Base-by-base conservation (phyloP, 2,888 invertebrate species). In the Caenorhabditis sp. region DNA sequence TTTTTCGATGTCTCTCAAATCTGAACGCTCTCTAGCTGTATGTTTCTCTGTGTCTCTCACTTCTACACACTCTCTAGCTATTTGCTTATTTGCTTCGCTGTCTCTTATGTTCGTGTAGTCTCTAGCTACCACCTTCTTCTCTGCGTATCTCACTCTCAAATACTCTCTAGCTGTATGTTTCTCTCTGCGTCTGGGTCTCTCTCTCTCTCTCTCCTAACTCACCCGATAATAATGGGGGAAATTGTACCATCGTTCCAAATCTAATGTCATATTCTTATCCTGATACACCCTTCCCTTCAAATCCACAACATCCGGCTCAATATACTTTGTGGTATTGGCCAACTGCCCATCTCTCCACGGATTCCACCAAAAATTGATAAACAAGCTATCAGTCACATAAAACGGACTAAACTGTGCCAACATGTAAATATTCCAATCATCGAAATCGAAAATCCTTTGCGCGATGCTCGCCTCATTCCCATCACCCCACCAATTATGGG, bases 361-460 rank as follows among this genome's bases (percentile, higher is more conserved):
- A 27, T 71, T 77, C 85, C 85, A 87, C 84, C 85, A 86, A 66
- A 85, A 87, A 68, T 86, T 78, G 64, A 86, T 82, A 61, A 85
- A 86, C 20, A 78, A 71, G 91, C 85, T 87, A 78, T 94, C 92
- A 87, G 92, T 92, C 0, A 93, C 91, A 67, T 96, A 91, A 88
- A 92, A 97, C 0, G 97, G 99, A 64, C 92, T 91, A 88, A 93
- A 99, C 17, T 92, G 91, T 0, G 96, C 97, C 62, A 96, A 92
- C 0, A 96, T 96, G 88, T 95, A 95, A 89, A 95, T 94, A 88
- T 99, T 99, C 97, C 99, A 99, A 88, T 97, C 97, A 88, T 99
- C 96, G 49, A 79, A 72, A 62, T 86, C 86, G 60, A 86, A 86
- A 23, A 86, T 76, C 87, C 92, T 91, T 61, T 92, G 91, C 68